These are phyloP conservation scores for Bellardia bayeri DNA, from an alignment of 2,888 invertebrate species.

Conservation along the genomic window DNA sequence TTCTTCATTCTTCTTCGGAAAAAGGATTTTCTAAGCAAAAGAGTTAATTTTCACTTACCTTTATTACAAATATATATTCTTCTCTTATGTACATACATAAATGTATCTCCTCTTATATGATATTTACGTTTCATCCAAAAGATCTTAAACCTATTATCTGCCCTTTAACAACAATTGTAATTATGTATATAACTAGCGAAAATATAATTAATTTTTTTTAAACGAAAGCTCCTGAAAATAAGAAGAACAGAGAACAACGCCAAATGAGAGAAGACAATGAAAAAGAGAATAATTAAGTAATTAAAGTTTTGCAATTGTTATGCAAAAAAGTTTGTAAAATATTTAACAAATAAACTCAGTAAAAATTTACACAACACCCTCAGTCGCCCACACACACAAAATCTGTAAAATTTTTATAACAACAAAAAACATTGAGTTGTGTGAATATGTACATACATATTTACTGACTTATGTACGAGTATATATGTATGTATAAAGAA, in stretches of 20 bases:
- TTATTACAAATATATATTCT: too few species aligned
- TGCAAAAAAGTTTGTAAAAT: constrained; percentile 57
- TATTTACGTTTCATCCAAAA: too few species aligned
- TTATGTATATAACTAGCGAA: not conserved
- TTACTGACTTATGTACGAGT: not conserved
- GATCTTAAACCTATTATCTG: not conserved
- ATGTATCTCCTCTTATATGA: too few species aligned
- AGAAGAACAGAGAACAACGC: not conserved
- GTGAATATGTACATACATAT: not conserved
- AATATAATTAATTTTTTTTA: constrained; percentile 9
- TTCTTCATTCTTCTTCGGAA: too few species aligned
- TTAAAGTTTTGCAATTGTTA: constrained; percentile 66
- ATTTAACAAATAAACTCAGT: constrained; percentile 43
- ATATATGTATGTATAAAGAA: not conserved
- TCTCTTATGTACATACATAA: too few species aligned
- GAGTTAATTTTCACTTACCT: too few species aligned
- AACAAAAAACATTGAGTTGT: constrained; percentile 7
- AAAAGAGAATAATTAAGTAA: constrained; percentile 63
- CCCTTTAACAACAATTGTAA: constrained; percentile 7
- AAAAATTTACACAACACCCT: constrained; percentile 29
- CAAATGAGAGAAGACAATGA: not conserved
- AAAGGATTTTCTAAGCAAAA: too few species aligned
- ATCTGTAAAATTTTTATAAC: constrained; percentile 28
- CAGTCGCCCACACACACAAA: not conserved
- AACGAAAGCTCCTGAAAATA: not conserved